Conservation (phyloP, 2,888 invertebrate species). For the Cartodere bifasciata region DNA sequence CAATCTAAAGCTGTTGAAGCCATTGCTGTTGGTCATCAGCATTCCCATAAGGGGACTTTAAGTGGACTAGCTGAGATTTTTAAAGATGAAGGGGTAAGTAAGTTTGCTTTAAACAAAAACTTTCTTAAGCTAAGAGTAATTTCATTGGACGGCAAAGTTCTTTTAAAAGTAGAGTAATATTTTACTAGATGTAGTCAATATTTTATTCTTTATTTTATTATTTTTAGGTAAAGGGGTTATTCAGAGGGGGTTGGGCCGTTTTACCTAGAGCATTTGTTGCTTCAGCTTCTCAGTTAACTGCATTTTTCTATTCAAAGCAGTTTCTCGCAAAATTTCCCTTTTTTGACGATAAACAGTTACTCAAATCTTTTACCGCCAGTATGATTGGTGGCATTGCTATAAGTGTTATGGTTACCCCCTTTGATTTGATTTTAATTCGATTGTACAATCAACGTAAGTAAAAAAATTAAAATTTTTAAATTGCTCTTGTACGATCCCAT, state of each 20-base stretch:
- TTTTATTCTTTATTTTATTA: too few relatives aligned
- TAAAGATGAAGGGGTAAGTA: constrained; percentile 36
- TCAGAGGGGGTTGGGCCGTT: constrained; percentile 62
- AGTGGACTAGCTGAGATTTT: constrained; percentile 38
- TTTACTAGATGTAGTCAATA: too few relatives aligned
- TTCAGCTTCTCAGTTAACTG: constrained; percentile 66
- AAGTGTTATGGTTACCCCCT: constrained; percentile 68
- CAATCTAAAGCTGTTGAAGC: constrained; percentile 57
- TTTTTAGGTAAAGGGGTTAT: constrained; percentile 46
- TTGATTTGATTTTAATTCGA: constrained; percentile 77
- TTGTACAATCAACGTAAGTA: constrained; percentile 74
- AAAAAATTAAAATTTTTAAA: too few relatives aligned
- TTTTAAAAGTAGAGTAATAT: too few relatives aligned
- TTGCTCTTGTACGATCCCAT: too few relatives aligned
- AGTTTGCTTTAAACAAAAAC: too few relatives aligned
- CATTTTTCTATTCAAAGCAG: constrained; percentile 55
- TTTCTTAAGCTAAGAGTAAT: too few relatives aligned
- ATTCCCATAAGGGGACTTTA: constrained; percentile 48
- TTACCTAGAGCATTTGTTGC: constrained; percentile 67
- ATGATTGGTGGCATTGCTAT: constrained; percentile 66
- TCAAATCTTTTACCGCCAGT: constrained; percentile 53
- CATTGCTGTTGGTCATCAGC: constrained; percentile 77
- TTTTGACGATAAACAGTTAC: constrained; percentile 36
- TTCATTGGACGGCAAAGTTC: too few relatives aligned
- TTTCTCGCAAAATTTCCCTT: constrained; percentile 30